Evolutionary conservation across 2,797 vertebrate species (phyloP), one percentile per base, ranked within the genome.

Genomic region (Euthynnus affinis): DNA sequence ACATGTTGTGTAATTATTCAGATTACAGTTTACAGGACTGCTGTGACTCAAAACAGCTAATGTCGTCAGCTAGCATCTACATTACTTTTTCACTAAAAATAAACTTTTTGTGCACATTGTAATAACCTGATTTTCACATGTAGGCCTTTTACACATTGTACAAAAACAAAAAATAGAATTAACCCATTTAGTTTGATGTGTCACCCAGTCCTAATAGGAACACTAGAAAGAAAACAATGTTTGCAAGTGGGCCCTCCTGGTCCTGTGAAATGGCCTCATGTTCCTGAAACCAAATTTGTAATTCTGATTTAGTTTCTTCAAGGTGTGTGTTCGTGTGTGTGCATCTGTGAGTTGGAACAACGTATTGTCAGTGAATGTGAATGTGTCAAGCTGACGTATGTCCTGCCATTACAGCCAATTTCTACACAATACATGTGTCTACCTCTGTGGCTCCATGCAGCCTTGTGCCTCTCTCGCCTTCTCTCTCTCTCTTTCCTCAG

Each of bases 321-420:
- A 12, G 51, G 59, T 62, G 48, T 63, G 51, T 23, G 53, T 64
- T n/a, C 10, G 49, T 61, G 61, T 63, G 63, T 60, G 68, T 57
- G 56, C 2, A 15, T 57, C 27, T 68, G 76, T 53, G 51, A 62
- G 32, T n/a, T 29, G 56, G 22, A 76, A 37, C n/a, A 17, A 32
- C 34, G 34, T 49, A 55, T 23, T 22, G 49, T 23, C 8, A 29
- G 42, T 32, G 71, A 80, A 55, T 71, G 81, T 10, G 62, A 60
- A 81, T n/a, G 42, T 88, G 90, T 90, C 90, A 81, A 55, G 55
- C 76, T 91, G 86, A 91, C 90, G 44, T 81, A 91, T 85, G 87
- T 76, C 62, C 81, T 77, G 75, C 80, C 77, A 81, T 91, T 90
- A 89, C 74, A 27, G 58, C 75, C 82, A 53, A 74, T 89, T 89